Percentiles rank a stretch among this genome's conserved stretches.
phyloP scores from a whole-genome alignment of 2,797 vertebrate genomes.

The Melanotaenia nigrans region DNA sequence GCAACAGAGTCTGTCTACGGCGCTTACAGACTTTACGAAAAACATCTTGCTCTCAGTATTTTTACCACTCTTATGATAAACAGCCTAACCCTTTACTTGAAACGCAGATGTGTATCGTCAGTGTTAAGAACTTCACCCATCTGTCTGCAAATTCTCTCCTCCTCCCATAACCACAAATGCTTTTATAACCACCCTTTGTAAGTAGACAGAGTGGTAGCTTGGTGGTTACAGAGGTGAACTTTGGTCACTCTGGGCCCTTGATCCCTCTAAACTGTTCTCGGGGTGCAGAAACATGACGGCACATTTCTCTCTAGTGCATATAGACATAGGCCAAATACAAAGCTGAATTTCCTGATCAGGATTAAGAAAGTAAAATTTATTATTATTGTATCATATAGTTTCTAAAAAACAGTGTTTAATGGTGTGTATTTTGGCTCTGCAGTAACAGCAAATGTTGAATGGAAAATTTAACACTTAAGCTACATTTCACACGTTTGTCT shows the following conservation, averaged over 20 bases:
- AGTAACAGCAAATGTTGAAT: background rate
- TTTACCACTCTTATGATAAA: slow-evolving; percentile 10
- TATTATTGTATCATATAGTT: background rate
- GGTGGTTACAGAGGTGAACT: no score
- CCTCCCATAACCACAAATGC: background rate
- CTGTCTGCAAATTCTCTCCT: background rate
- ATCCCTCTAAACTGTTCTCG: no score
- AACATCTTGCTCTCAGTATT: slow-evolving; percentile 32
- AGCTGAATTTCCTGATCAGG: no score
- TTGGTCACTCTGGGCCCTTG: no score
- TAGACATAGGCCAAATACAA: no score
- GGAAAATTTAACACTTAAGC: slow-evolving; percentile 18
- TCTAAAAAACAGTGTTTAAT: rapidly evolving
- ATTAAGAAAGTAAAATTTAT: no score
- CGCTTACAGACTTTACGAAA: slow-evolving; percentile 11
- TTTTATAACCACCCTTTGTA: background rate
- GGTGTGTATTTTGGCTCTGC: background rate
- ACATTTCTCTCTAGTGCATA: no score
- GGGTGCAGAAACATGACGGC: no score
- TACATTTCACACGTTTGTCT: background rate
- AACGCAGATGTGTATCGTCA: slow-evolving; percentile 35
- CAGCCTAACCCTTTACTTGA: background rate
- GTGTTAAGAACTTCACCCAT: slow-evolving; percentile 16
- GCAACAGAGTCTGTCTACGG: background rate
- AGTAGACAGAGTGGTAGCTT: no score